Base-by-base conservation (phyloP, 2,888 invertebrate species). In the Crocallis elinguaria region DNA sequence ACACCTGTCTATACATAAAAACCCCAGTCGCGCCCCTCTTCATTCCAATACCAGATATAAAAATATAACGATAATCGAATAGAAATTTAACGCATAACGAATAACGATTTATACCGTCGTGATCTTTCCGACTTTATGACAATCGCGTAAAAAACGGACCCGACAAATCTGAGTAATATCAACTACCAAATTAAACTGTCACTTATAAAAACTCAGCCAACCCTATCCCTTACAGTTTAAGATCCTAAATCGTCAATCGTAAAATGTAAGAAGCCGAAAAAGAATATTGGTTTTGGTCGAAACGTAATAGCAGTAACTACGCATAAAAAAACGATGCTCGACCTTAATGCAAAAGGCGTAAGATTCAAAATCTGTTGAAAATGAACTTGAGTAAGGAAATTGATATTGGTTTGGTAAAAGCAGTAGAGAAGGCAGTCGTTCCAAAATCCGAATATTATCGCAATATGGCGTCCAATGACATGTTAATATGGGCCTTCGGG, bases 381-480 rank as follows among this genome's bases (percentile, higher is more conserved):
- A 42, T 35, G 25, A 32, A 12, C 5, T 37, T 19, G 12, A 48
- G 36, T 25, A 17, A 30, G 44, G 25, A 50, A 44, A 35, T 16
- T 6, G 13, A 19, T 38, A 38, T 50, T 38, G 43, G 50, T 38
- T 43, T 32, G 19, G 32, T 27, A 13, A 19, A 42, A 14, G 43
- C 43, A 33, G 29, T 30, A 35, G 37, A 42, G 42, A 43, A 35
- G 21, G 27, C 13, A 48, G 39, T 48, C 49, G 49, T 41, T 35
- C 54, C 41, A 54, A 45, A 57, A 57, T 12, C 58, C 83, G 75
- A 86, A 87, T 88, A 85, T 84, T 84, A 83, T 83, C 71, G 75
- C 87, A 89, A 87, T 85, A 89, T 87, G 88, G 86, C 87, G 80
- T 65, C 77, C 75, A 77, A 88, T 88, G 89, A 89, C 88, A 88